Evolutionary conservation across 2,797 vertebrate genomes (phyloP).

Genomic region (Picus viridis): DNA sequence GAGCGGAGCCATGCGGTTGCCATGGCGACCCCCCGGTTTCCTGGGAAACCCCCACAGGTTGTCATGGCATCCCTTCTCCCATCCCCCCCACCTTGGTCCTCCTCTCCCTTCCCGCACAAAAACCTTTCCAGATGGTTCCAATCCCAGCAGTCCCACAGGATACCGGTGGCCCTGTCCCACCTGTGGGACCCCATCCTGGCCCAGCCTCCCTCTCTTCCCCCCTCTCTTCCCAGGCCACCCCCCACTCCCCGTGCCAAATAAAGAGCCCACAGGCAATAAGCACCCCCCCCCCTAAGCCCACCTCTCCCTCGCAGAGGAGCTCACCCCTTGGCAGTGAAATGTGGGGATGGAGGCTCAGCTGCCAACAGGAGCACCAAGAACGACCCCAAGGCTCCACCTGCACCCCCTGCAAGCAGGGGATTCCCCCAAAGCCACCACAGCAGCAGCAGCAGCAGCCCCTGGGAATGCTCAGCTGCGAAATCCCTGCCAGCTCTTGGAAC

Average conservation of each 20-base stretch:
- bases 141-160: constrained; percentile 74
- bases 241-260: background rate
- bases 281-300: background rate
- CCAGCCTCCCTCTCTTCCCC: background rate
- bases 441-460: background rate
- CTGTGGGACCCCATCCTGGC: background rate
- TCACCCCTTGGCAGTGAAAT: constrained; percentile 32
- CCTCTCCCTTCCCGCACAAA: constrained; percentile 81
- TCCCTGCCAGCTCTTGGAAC: background rate
- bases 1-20: constrained; percentile 92
- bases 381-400: no score
- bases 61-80: constrained; percentile 85
- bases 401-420: no score
- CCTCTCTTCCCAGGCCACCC: background rate
- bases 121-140: constrained; percentile 88
- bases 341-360: background rate
- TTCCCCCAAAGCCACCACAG: background rate
- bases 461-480: background rate
- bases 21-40: constrained; percentile 91
- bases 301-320: constrained; percentile 43
- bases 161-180: background rate
- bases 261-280: constrained; percentile 38
- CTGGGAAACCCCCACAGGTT: constrained; percentile 94
- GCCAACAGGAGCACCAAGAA: background rate
- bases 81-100: constrained; percentile 74